These are phyloP conservation scores for Oreochromis spilurus DNA, from an alignment of 2,113 vertebrate species.

Conservation along the genomic window DNA sequence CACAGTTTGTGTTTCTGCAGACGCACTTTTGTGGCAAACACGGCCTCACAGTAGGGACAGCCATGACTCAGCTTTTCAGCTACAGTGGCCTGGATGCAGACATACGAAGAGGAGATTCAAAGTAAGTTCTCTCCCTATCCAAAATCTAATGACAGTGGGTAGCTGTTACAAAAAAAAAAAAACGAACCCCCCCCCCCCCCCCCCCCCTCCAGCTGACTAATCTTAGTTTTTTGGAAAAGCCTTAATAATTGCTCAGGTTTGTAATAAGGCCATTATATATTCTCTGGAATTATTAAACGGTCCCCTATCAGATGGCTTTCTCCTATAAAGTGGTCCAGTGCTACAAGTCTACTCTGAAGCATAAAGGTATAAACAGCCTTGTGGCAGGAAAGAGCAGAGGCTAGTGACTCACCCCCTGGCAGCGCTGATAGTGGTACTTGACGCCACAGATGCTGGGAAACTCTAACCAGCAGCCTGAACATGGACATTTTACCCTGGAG, in stretches of 20 bases:
- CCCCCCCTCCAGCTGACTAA: neutral
- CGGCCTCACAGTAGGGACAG: slow-evolving; percentile 89
- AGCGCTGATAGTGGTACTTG: slow-evolving; percentile 97
- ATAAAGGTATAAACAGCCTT: neutral
- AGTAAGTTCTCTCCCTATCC: neutral
- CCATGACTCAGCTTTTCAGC: slow-evolving; percentile 85
- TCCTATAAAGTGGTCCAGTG: neutral
- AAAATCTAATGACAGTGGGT: neutral
- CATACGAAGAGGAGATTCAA: neutral
- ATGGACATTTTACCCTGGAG: slow-evolving; percentile 91
- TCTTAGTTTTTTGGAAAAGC: neutral
- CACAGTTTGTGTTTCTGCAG: slow-evolving; percentile 92
- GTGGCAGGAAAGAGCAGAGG: slow-evolving; percentile 30
- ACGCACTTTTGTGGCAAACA: slow-evolving; percentile 92
- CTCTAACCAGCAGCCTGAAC: slow-evolving; percentile 94
- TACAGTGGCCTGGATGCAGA: slow-evolving; percentile 76
- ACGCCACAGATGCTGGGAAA: slow-evolving; percentile 97
- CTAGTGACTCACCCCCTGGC: slow-evolving; percentile 85
- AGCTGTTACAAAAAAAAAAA: neutral
- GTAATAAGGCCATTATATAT: neutral
- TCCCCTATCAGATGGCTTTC: neutral
- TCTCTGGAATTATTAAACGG: neutral
- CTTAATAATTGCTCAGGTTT: neutral
- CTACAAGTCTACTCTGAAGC: neutral
- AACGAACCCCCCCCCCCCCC: too few species aligned